phyloP scores from a whole-genome alignment of 2,888 invertebrate genomes.

The Leptothorax acervorum region DNA sequence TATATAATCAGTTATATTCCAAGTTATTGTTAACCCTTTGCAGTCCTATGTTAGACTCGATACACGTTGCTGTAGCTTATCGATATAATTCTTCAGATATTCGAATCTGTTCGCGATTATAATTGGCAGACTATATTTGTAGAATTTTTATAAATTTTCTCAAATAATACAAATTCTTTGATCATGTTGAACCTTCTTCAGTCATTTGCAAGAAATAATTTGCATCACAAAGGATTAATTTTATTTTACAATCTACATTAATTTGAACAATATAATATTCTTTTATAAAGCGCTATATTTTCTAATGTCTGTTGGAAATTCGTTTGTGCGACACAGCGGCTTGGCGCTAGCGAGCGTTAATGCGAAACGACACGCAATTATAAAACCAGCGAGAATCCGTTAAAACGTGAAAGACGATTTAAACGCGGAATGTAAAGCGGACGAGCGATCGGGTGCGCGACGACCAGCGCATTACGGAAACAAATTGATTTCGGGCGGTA shows the following conservation, averaged over 20 bases:
- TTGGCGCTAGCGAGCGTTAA: neutral
- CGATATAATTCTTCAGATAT: neutral
- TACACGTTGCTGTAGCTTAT: neutral
- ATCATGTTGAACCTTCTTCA: neutral
- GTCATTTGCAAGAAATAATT: slow-evolving; percentile 5
- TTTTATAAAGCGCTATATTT: neutral
- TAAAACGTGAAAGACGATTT: slow-evolving; percentile 25
- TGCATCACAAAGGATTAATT: neutral
- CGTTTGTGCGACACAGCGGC: neutral
- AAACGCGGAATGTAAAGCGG: slow-evolving; percentile 13
- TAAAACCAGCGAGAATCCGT: slow-evolving; percentile 28
- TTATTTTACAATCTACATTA: neutral
- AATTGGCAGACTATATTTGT: neutral
- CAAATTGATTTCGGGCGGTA: slow-evolving; percentile 55
- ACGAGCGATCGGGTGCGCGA: slow-evolving; percentile 33
- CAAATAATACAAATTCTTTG: neutral
- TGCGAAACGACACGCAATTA: slow-evolving; percentile 12
- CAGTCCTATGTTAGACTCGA: neutral
- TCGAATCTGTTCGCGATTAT: neutral
- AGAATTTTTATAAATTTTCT: neutral
- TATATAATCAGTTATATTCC: neutral
- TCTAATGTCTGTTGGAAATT: neutral
- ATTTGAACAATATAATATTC: neutral
- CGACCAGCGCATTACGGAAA: slow-evolving; percentile 51
- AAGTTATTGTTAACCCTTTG: neutral